Percentiles rank a stretch among this genome's conserved stretches.
Evolutionary conservation across 2,113 vertebrate genomes (phyloP).

Genomic region (Panthera leo): DNA sequence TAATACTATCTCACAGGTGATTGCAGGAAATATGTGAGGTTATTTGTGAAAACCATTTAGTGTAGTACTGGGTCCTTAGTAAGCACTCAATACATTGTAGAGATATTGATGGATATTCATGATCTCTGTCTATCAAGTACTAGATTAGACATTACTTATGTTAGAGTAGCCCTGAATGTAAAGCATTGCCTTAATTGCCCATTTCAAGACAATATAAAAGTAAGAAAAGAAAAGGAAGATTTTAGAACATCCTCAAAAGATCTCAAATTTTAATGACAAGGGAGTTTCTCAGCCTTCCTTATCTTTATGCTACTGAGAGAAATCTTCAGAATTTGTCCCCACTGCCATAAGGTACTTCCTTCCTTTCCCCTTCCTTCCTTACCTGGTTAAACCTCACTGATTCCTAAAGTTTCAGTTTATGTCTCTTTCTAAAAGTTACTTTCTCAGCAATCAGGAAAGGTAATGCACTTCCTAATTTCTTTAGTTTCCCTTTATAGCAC

Average conservation of each 20-base stretch:
- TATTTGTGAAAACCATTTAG: neutral
- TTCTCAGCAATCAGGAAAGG: neutral
- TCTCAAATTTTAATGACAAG: neutral
- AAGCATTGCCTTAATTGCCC: neutral
- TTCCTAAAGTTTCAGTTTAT: neutral
- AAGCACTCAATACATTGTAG: neutral
- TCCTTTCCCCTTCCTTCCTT: neutral
- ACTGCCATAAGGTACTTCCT: neutral
- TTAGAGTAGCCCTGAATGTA: neutral
- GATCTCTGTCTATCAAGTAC: neutral
- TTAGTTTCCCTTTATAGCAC: neutral
- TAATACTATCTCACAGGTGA: neutral
- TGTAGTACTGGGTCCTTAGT: neutral
- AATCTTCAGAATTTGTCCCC: neutral
- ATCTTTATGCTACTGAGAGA: neutral
- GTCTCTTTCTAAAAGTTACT: neutral
- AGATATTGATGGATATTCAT: neutral
- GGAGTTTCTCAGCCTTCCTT: neutral
- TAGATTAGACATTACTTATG: neutral
- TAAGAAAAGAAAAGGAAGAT: neutral
- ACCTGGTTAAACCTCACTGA: neutral
- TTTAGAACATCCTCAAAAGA: neutral
- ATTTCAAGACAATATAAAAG: neutral
- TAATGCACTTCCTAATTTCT: neutral
- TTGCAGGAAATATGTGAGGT: neutral